Percentiles rank a stretch among this genome's conserved stretches.
phyloP scores from a whole-genome alignment of 2,797 vertebrate genomes.

The Graptemys geographica region DNA sequence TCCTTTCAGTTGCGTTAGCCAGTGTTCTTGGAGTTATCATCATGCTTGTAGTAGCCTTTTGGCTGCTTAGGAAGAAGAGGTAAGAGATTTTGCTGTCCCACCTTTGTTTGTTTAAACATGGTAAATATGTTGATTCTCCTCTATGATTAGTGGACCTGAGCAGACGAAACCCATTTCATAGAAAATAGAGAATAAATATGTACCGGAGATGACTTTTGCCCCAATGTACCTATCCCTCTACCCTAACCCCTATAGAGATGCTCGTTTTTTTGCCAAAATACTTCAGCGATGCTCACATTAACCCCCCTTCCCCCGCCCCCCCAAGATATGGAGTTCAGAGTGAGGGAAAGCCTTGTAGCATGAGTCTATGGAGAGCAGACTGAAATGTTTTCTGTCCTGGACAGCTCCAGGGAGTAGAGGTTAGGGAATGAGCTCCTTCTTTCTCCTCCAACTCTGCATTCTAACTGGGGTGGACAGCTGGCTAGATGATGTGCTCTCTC shows the following conservation, averaged over 20 bases:
- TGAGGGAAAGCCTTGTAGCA: background rate
- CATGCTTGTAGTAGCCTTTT: constrained; percentile 79
- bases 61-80: constrained; percentile 86
- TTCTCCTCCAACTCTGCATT: background rate
- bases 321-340: background rate
- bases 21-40: constrained; percentile 82
- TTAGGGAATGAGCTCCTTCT: background rate
- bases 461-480: background rate
- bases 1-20: constrained; percentile 81
- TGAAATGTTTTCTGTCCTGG: background rate
- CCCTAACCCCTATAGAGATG: background rate
- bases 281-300: background rate
- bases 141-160: background rate
- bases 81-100: constrained; percentile 70
- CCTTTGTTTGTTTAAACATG: background rate
- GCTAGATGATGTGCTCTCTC: background rate
- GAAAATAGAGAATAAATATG: background rate
- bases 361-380: fast-evolving
- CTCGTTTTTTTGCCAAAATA: background rate
- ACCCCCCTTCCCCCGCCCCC: background rate
- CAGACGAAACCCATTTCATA: background rate
- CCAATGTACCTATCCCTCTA: background rate
- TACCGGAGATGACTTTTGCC: background rate
- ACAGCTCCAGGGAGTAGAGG: background rate
- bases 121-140: background rate